Conservation (phyloP, 2,888 invertebrate genomes). For the Cordilura impudica region DNA sequence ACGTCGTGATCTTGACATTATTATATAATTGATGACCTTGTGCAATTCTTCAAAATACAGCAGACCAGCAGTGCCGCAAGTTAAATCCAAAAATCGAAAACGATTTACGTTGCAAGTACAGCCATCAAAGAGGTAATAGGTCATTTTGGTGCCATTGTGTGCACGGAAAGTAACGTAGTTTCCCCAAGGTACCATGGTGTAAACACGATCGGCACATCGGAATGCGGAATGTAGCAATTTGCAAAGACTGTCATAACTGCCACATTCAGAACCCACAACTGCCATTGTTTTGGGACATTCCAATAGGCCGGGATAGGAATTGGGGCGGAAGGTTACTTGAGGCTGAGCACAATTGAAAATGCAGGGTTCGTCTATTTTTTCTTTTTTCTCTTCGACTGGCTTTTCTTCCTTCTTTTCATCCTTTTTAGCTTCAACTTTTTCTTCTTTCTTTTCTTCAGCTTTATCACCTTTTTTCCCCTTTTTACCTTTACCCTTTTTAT, state of each 20-base stretch:
- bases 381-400: background rate
- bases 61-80: conserved; percentile 68
- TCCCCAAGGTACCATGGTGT: conserved; percentile 76
- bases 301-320: conserved; percentile 72
- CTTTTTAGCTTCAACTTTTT: background rate
- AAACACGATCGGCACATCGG: conserved; percentile 73
- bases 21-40: conserved; percentile 55
- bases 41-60: conserved; percentile 66
- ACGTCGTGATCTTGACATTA: conserved; percentile 52
- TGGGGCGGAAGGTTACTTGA: conserved; percentile 63
- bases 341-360: conserved; percentile 58
- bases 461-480: conserved; percentile 63
- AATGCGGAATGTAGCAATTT: conserved; percentile 68
- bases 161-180: conserved; percentile 73
- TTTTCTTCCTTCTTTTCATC: conserved; percentile 25
- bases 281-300: conserved; percentile 69
- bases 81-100: conserved; percentile 68
- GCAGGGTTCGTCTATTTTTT: conserved; percentile 57
- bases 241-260: conserved; percentile 68
- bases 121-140: conserved; percentile 73
- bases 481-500: conserved; percentile 63
- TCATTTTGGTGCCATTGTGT: conserved; percentile 65
- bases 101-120: conserved; percentile 74
- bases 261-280: conserved; percentile 69
- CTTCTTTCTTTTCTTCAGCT: conserved; percentile 10